phyloP scores from a whole-genome alignment of 2,113 vertebrate species.

The Hippocampus barbouri region DNA sequence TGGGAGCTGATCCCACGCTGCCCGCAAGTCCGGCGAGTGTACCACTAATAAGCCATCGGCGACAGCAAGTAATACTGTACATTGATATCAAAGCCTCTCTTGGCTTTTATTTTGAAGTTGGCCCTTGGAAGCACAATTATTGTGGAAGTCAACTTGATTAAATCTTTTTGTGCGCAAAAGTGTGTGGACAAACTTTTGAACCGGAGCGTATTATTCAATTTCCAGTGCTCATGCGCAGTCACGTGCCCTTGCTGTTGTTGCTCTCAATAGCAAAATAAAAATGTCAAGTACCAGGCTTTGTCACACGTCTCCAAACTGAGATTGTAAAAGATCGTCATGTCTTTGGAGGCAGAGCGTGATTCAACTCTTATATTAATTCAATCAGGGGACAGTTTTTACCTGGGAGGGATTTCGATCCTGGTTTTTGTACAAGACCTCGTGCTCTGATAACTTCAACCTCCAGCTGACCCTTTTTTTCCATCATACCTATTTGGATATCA shows the following conservation, averaged over 20 bases:
- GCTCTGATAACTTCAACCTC: constrained; percentile 98
- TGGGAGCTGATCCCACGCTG: too few relatives aligned
- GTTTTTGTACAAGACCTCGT: constrained; percentile 92
- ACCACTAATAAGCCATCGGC: too few relatives aligned
- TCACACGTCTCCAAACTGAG: neutral
- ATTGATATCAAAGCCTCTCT: too few relatives aligned
- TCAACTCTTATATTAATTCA: neutral
- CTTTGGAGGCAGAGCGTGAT: neutral
- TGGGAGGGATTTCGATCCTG: constrained; percentile 94
- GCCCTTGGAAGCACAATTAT: too few relatives aligned
- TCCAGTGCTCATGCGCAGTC: too few relatives aligned
- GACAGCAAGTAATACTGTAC: too few relatives aligned
- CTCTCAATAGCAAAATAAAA: neutral
- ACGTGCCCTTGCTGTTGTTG: neutral
- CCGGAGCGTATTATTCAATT: too few relatives aligned
- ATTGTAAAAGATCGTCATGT: neutral
- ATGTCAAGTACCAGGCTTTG: neutral
- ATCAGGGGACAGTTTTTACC: constrained; percentile 69
- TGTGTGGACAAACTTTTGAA: too few relatives aligned
- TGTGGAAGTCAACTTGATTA: too few relatives aligned
- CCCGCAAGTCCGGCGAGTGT: too few relatives aligned
- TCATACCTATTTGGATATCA: constrained; percentile 98
- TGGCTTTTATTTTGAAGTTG: too few relatives aligned
- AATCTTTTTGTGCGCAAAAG: too few relatives aligned
- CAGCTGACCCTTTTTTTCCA: constrained; percentile 94